These are phyloP conservation scores for Diuraphis noxia DNA, from an alignment of 1,140 invertebrate species.

Conservation along the genomic window DNA sequence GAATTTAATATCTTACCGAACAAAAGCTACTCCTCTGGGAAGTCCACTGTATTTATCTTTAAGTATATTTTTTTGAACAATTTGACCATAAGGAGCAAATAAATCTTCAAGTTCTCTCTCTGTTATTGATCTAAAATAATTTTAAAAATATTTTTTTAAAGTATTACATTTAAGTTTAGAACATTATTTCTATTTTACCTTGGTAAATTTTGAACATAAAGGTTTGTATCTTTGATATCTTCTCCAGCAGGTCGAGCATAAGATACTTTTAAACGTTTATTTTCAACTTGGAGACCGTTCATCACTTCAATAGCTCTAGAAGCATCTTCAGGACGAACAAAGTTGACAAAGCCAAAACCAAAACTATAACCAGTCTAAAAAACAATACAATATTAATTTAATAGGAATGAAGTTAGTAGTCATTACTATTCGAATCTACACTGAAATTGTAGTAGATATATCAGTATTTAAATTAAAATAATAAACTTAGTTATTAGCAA, in stretches of 20 bases:
- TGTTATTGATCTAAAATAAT: conserved; percentile 67
- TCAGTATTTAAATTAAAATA: neutral
- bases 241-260: conserved; percentile 88
- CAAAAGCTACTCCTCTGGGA: conserved; percentile 86
- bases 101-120: conserved; percentile 80
- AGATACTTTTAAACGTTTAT: conserved; percentile 83
- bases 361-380: conserved; percentile 89
- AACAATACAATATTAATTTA: conserved; percentile 15
- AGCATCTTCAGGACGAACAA: conserved; percentile 81
- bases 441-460: neutral
- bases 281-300: conserved; percentile 85
- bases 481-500: neutral
- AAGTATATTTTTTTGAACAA: conserved; percentile 87
- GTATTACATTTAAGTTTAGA: neutral
- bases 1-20: conserved; percentile 68
- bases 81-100: conserved; percentile 84
- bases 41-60: conserved; percentile 84
- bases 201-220: conserved; percentile 91
- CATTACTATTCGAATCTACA: neutral
- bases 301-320: conserved; percentile 80
- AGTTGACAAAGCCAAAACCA: conserved; percentile 96
- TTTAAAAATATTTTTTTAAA: neutral
- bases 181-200: conserved; percentile 61
- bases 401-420: neutral
- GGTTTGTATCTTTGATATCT: conserved; percentile 91